Conservation (phyloP, 2,888 invertebrate genomes). For the Chaetogeoica ovagalla region DNA sequence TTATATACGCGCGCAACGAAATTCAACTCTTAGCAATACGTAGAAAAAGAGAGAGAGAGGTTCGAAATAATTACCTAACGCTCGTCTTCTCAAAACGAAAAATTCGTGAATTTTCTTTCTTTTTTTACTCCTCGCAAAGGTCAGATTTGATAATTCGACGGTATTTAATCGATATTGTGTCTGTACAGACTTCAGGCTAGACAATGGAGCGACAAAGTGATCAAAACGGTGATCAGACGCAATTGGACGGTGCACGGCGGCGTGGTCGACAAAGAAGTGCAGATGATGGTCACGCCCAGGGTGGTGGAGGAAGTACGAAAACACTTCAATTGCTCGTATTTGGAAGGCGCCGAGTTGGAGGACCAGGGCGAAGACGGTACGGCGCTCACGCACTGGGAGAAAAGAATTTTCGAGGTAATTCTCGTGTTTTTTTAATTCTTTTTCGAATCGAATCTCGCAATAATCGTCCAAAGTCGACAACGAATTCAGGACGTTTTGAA, state of each 20-base stretch:
- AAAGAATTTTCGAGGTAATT: slow-evolving; percentile 89
- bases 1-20: no score
- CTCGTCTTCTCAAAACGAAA: no score
- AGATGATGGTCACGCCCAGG: slow-evolving; percentile 88
- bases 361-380: slow-evolving; percentile 99
- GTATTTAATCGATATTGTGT: background rate
- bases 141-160: no score
- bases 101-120: no score
- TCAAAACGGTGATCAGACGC: slow-evolving; percentile 66
- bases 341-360: slow-evolving; percentile 96
- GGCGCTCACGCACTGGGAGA: slow-evolving; percentile 98
- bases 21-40: no score
- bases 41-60: no score
- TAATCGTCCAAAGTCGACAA: no score
- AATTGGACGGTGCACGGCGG: slow-evolving; percentile 82
- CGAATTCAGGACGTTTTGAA: no score
- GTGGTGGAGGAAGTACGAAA: slow-evolving; percentile 84
- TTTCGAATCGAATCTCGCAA: no score
- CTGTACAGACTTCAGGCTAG: slow-evolving; percentile 78
- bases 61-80: no score
- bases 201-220: slow-evolving; percentile 90
- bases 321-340: slow-evolving; percentile 81
- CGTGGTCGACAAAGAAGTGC: slow-evolving; percentile 72
- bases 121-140: no score
- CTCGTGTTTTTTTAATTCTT: no score